Conservation (phyloP, 2,113 vertebrate species). For the Stercorarius parasiticus region DNA sequence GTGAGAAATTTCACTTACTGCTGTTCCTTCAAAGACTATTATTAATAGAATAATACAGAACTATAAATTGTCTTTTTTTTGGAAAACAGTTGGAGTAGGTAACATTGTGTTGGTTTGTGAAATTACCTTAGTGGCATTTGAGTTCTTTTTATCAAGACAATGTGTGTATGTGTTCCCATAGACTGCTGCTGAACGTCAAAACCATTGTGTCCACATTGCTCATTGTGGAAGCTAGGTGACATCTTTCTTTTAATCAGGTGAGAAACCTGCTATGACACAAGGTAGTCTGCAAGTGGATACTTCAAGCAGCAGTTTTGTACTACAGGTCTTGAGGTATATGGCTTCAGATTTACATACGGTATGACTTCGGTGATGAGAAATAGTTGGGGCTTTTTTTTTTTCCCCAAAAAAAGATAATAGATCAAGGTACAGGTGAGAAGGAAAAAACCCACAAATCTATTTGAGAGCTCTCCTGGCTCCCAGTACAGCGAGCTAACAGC, state of each 20-base stretch:
- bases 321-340: background rate
- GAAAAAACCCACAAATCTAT: accelerated
- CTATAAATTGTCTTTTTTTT: background rate
- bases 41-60: background rate
- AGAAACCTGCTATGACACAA: background rate
- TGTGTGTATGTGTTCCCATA: background rate
- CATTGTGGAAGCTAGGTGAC: background rate
- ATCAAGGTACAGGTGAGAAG: background rate
- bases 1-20: background rate
- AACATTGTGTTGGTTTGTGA: background rate
- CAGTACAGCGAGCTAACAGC: background rate
- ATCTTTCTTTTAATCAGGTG: background rate
- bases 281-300: background rate
- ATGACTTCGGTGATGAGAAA: background rate
- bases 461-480: background rate
- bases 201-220: background rate
- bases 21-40: background rate
- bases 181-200: background rate
- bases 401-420: background rate
- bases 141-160: background rate
- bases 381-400: background rate
- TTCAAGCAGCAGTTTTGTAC: background rate
- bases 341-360: background rate
- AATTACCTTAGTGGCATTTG: background rate
- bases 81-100: background rate